A percentile compares a stretch with the other conserved stretches of the same genome.
phyloP scores from a whole-genome alignment of 64 coral and sea anemone species.

The Montipora capricornis region DNA sequence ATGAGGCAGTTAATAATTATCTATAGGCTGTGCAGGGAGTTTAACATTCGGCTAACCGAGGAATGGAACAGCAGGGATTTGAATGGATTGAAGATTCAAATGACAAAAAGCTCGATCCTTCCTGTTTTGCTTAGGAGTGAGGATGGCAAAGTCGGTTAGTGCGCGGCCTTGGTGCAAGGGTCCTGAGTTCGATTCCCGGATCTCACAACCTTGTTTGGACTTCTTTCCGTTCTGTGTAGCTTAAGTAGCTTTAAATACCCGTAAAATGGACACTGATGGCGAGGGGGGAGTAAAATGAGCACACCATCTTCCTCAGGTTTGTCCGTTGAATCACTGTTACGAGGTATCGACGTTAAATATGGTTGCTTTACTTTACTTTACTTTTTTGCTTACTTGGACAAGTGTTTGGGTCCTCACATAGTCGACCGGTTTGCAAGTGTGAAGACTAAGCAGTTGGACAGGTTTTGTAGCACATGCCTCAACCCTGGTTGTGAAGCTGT shows the following conservation, averaged over 20 bases:
- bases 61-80: slow-evolving; percentile 31
- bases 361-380: too few species aligned
- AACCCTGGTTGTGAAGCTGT: slow-evolving; percentile 54
- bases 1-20: slow-evolving; percentile 1
- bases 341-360: too few species aligned
- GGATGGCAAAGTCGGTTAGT: too few species aligned
- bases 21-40: slow-evolving; percentile 13
- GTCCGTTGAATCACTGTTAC: too few species aligned
- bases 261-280: too few species aligned
- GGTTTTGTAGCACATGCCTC: neutral
- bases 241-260: too few species aligned
- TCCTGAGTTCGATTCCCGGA: too few species aligned
- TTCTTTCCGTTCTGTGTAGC: too few species aligned
- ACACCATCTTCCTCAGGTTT: too few species aligned
- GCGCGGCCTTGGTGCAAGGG: too few species aligned
- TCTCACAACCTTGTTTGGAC: too few species aligned
- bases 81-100: slow-evolving; percentile 10
- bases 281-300: too few species aligned
- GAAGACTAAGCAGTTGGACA: slow-evolving; percentile 44
- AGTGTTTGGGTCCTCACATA: slow-evolving; percentile 27
- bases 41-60: slow-evolving; percentile 13
- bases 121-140: neutral
- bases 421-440: slow-evolving; percentile 29
- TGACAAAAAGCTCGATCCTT: neutral
- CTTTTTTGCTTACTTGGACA: slow-evolving; percentile 14